These are phyloP conservation scores for Salvelinus alpinus DNA, from an alignment of 2,113 vertebrate species.

Conservation along the genomic window DNA sequence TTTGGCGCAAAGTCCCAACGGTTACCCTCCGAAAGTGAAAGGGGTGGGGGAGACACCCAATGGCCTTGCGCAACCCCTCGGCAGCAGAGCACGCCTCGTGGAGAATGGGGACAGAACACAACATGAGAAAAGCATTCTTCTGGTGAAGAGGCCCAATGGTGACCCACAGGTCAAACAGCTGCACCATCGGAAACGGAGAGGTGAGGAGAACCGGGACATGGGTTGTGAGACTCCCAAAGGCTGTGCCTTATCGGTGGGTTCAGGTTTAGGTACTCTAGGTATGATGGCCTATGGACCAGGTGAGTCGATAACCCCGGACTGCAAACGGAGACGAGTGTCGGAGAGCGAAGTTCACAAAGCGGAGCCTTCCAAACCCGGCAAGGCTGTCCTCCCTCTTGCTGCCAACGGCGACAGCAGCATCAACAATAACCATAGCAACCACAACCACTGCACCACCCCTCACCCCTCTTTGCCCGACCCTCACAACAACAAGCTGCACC, in stretches of 20 bases:
- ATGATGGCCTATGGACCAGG: neutral
- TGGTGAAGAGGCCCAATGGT: constrained; percentile 49
- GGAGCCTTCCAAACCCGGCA: constrained; percentile 47
- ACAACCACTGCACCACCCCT: constrained; percentile 23
- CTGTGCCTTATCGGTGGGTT: neutral
- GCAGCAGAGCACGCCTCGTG: constrained; percentile 40
- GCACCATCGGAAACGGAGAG: constrained; percentile 58
- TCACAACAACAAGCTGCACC: constrained; percentile 21
- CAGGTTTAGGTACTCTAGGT: constrained; percentile 13
- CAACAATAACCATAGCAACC: constrained; percentile 71
- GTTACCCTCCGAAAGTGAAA: constrained; percentile 45
- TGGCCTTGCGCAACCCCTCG: constrained; percentile 16
- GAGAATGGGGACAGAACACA: constrained; percentile 51
- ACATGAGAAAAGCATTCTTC: constrained; percentile 45
- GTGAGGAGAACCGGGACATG: constrained; percentile 56
- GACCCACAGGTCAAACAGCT: constrained; percentile 59
- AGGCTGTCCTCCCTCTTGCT: constrained; percentile 35
- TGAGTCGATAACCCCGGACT: constrained; percentile 34
- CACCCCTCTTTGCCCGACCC: neutral
- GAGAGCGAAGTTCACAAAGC: constrained; percentile 35
- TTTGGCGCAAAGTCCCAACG: constrained; percentile 53
- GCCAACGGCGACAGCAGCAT: constrained; percentile 81
- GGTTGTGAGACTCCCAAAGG: constrained; percentile 26
- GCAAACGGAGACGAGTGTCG: constrained; percentile 63
- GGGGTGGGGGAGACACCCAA: constrained; percentile 29